Evolutionary conservation across 2,113 vertebrate species (phyloP).

Genomic region (Triplophysa dalaica): DNA sequence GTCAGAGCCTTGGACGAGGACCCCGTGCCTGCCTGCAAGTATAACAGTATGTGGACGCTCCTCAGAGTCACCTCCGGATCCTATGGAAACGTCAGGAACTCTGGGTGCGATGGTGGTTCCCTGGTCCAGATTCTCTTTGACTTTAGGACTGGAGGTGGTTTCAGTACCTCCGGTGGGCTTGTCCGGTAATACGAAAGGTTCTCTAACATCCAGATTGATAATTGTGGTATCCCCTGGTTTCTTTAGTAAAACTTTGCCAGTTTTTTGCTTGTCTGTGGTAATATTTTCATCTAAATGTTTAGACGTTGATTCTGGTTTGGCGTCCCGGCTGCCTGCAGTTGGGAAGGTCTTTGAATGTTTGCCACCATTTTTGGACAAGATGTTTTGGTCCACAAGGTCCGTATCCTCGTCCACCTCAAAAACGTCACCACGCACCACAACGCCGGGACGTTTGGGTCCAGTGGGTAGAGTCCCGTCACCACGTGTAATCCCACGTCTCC

Average conservation of each 20-base stretch:
- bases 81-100: conserved; percentile 4
- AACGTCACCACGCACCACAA: conserved; percentile 62
- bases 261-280: conserved; percentile 72
- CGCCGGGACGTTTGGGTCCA: conserved; percentile 58
- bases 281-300: conserved; percentile 75
- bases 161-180: conserved; percentile 46
- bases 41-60: conserved; percentile 41
- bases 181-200: conserved; percentile 42
- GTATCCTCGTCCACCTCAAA: conserved; percentile 76
- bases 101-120: conserved; percentile 17
- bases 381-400: conserved; percentile 65
- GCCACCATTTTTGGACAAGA: conserved; percentile 55
- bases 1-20: conserved; percentile 47
- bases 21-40: conserved; percentile 44
- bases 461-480: conserved; percentile 68
- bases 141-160: conserved; percentile 12
- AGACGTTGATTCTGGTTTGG: conserved; percentile 67
- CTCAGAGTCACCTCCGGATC: neutral
- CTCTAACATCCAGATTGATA: conserved; percentile 57
- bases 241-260: conserved; percentile 42
- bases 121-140: conserved; percentile 45
- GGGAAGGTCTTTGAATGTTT: conserved; percentile 54
- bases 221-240: conserved; percentile 67
- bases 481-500: conserved; percentile 60
- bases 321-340: conserved; percentile 61